These are phyloP conservation scores for Coregonus clupeaformis DNA, from an alignment of 2,113 vertebrate species.

Conservation along the genomic window DNA sequence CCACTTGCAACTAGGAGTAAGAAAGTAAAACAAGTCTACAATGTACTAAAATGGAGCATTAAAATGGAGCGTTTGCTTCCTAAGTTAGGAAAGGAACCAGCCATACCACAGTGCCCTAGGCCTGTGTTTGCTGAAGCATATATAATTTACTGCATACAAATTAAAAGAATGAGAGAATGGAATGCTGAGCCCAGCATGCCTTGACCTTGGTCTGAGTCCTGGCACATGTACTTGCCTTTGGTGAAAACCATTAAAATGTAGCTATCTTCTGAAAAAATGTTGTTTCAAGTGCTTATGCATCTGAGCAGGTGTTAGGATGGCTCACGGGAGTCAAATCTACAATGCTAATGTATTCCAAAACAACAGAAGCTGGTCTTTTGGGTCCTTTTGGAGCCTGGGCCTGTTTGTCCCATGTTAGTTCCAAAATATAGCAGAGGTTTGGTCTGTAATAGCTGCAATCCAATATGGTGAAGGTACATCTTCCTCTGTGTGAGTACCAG, in stretches of 20 bases:
- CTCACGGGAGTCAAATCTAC: slow-evolving; percentile 46
- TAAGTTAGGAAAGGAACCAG: too few relatives aligned
- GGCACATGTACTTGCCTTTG: neutral
- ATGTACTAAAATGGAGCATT: too few relatives aligned
- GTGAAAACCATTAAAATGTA: slow-evolving; percentile 15
- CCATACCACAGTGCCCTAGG: too few relatives aligned
- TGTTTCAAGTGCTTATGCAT: slow-evolving; percentile 50
- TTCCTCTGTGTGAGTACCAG: neutral
- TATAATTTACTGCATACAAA: neutral
- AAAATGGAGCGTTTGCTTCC: too few relatives aligned
- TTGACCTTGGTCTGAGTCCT: neutral
- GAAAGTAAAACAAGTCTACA: too few relatives aligned
- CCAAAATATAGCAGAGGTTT: slow-evolving; percentile 44
- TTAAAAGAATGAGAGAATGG: neutral
- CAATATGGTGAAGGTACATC: slow-evolving; percentile 60
- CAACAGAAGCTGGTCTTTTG: slow-evolving; percentile 23
- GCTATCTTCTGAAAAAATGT: slow-evolving; percentile 22
- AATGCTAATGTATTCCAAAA: slow-evolving; percentile 30
- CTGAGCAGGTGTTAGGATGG: slow-evolving; percentile 47
- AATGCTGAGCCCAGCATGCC: neutral
- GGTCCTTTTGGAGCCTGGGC: slow-evolving; percentile 33
- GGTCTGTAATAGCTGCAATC: slow-evolving; percentile 51
- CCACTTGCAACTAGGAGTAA: too few relatives aligned
- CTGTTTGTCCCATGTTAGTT: slow-evolving; percentile 38
- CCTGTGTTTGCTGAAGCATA: too few relatives aligned